phyloP scores from a whole-genome alignment of 2,113 vertebrate species.

The Anolis sagrei region DNA sequence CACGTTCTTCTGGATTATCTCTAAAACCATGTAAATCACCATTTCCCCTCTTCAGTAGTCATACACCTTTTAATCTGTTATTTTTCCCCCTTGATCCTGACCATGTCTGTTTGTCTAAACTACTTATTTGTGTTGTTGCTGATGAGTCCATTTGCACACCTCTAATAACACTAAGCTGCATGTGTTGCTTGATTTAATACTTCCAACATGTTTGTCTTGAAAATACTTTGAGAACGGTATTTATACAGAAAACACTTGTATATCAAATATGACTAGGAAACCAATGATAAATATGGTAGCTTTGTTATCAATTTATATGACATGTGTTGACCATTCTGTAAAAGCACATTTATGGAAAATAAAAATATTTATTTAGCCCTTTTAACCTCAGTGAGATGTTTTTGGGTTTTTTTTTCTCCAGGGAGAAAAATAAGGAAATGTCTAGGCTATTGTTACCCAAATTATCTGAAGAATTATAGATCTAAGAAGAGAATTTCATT shows the following conservation, averaged over 20 bases:
- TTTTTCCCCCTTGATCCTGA: background rate
- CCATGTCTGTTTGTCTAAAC: background rate
- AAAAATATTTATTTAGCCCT: conserved; percentile 21
- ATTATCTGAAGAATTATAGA: background rate
- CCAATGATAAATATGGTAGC: background rate
- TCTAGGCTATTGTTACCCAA: background rate
- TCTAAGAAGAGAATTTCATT: background rate
- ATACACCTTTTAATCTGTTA: conserved; percentile 25
- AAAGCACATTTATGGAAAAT: background rate
- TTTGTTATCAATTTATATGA: background rate
- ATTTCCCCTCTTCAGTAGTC: conserved; percentile 6
- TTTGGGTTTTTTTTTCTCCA: background rate
- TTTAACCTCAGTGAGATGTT: background rate
- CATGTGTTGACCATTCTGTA: background rate
- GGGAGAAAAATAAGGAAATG: background rate
- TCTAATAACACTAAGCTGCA: background rate
- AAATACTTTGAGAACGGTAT: conserved; percentile 30
- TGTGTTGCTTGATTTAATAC: background rate
- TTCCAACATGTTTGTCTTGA: background rate
- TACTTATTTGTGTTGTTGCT: conserved; percentile 36
- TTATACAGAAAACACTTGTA: background rate
- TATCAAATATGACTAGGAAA: background rate
- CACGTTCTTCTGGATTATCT: conserved; percentile 22
- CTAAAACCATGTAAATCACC: background rate
- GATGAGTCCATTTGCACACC: conserved; percentile 27